Conservation (phyloP, 1,140 invertebrate species). For the Muscidifurax raptorellus region DNA sequence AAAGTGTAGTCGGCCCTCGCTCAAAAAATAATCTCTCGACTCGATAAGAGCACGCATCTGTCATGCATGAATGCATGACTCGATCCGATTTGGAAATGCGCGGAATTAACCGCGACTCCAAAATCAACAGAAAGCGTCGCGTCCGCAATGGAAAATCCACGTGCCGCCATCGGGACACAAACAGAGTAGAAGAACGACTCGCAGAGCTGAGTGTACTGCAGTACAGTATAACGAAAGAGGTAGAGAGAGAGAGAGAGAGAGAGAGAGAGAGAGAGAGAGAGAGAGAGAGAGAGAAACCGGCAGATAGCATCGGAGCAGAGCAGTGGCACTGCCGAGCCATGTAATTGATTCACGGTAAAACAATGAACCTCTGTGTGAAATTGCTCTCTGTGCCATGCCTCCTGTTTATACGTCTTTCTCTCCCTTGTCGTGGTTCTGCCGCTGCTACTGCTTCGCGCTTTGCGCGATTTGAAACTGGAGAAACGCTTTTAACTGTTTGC, state of each 20-base stretch:
- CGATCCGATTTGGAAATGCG: conserved; percentile 14
- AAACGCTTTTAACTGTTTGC: conserved; percentile 50
- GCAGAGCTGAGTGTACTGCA: not conserved
- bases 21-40: not conserved
- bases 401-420: conserved; percentile 26
- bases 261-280: conserved; percentile 21
- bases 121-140: not conserved
- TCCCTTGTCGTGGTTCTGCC: not conserved
- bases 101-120: conserved; percentile 12
- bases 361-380: conserved; percentile 68
- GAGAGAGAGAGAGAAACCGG: conserved; percentile 31
- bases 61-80: not conserved
- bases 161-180: not conserved
- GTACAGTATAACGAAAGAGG: not conserved
- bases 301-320: conserved; percentile 64
- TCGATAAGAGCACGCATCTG: not conserved
- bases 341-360: conserved; percentile 72
- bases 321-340: conserved; percentile 63
- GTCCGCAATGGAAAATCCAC: conserved; percentile 20
- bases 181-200: conserved; percentile 13
- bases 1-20: not conserved
- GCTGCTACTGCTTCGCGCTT: conserved; percentile 22
- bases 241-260: conserved; percentile 18
- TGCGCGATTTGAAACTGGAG: conserved; percentile 43
- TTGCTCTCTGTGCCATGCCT: conserved; percentile 50